phyloP scores from a whole-genome alignment of 2,797 vertebrate genomes.

The Acestrorhynchus altus region DNA sequence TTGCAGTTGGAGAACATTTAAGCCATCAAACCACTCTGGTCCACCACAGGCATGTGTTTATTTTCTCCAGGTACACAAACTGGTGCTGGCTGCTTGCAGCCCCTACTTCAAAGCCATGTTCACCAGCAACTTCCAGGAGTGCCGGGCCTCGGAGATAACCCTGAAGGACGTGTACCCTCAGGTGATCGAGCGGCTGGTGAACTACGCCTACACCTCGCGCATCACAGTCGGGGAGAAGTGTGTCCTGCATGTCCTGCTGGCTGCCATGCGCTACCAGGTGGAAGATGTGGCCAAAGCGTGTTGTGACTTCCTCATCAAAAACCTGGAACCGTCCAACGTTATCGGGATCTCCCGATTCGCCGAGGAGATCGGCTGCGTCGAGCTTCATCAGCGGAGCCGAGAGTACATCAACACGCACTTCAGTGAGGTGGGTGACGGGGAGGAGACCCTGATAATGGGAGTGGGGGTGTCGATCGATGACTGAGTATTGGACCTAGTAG shows the following conservation, averaged over 20 bases:
- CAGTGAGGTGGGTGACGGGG: slow-evolving; percentile 74
- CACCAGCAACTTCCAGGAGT: slow-evolving; percentile 83
- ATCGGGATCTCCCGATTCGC: slow-evolving; percentile 85
- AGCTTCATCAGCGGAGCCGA: slow-evolving; percentile 74
- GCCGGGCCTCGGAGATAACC: slow-evolving; percentile 78
- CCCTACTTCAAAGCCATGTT: slow-evolving; percentile 88
- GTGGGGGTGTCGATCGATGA: not conserved
- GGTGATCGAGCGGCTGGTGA: slow-evolving; percentile 81
- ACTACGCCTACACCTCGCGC: slow-evolving; percentile 84
- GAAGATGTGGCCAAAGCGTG: slow-evolving; percentile 84
- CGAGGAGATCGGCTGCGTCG: slow-evolving; percentile 80
- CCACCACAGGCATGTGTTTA: slow-evolving; percentile 13
- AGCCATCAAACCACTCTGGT: no score
- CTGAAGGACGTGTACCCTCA: slow-evolving; percentile 80
- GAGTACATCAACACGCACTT: slow-evolving; percentile 87
- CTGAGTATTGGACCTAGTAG: not conserved
- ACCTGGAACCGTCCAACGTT: slow-evolving; percentile 82
- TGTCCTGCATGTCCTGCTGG: slow-evolving; percentile 82
- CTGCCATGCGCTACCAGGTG: slow-evolving; percentile 84
- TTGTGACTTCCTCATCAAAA: slow-evolving; percentile 83
- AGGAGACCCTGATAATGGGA: not conserved
- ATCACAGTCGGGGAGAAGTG: slow-evolving; percentile 84
- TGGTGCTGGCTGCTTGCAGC: slow-evolving; percentile 85
- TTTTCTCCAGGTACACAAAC: slow-evolving; percentile 76
- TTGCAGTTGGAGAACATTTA: no score